Evolutionary conservation across 2,888 invertebrate species (phyloP), one percentile per base, ranked within the genome.

Genomic region (Drosophila lutescens): DNA sequence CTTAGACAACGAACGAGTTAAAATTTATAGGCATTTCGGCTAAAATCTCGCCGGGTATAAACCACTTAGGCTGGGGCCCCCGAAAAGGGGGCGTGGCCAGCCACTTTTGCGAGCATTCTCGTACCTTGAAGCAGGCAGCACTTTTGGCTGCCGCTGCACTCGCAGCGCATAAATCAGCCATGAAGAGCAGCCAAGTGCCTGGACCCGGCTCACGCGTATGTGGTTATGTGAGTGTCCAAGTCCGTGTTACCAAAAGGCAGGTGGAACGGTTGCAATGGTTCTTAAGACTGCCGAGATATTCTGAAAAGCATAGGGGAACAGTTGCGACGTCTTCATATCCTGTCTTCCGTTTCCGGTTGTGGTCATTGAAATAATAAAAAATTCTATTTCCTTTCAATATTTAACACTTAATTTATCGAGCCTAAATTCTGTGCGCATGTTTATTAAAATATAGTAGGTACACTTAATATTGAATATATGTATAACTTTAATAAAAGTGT

Each of bases 11-110:
- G 74, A 88, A 78, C 66, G 86, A 83, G 88, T 83, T 88, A 78
- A 86, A 84, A 84, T 84, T 84, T 84, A 84, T 84, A 86, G 88
- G 83, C 86, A 83, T 84, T 88, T 88, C 83, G 84, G 55, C 74
- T 71, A 84, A 84, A 88, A 84, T 88, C 88, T 86, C 73, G 84
- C 80, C 69, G 78, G 75, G 86, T 83, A 80, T 86, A 84, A 84
- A 76, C 84, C 84, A 84, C 88, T 84, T 84, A 84, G 74, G 63
- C 65, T 56, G 66, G 7, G 54, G n/a, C 38, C 36, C 9, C 74
- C 68, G 50, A 61, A 61, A 54, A 63, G 43, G 44, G 56, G 78
- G 56, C 51, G 65, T 53, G 67, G 59, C 51, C 30, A 47, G 68
- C 55, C 40, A 68, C 68, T 66, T 67, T 63, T 23, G 49, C 34